Conservation (phyloP, 2,113 vertebrate genomes). For the Anas platyrhynchos region DNA sequence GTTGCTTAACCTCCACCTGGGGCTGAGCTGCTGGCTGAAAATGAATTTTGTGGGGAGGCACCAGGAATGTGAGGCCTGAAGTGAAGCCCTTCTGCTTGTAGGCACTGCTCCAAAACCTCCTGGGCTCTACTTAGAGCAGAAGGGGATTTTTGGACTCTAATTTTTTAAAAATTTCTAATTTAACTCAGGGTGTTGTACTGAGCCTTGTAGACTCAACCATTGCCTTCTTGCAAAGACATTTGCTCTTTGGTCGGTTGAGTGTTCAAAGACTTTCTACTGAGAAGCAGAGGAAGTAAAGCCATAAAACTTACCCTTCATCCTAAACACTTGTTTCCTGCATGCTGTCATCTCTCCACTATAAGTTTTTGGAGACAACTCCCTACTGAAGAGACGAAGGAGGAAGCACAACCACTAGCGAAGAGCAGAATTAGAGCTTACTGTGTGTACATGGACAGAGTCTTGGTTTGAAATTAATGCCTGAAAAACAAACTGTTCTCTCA, state of each 20-base stretch:
- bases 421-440: not conserved
- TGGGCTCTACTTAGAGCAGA: not conserved
- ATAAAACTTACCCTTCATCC: not conserved
- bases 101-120: not conserved
- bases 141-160: not conserved
- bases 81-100: not conserved
- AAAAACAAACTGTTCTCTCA: constrained; percentile 14
- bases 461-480: not conserved
- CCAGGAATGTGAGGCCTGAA: not conserved
- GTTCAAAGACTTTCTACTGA: not conserved
- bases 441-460: not conserved
- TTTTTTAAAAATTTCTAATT: not conserved
- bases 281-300: not conserved
- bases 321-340: not conserved
- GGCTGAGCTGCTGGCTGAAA: not conserved
- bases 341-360: not conserved
- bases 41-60: not conserved
- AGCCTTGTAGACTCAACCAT: not conserved
- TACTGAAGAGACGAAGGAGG: not conserved
- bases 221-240: not conserved
- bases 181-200: not conserved
- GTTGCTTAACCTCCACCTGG: not conserved
- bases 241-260: not conserved
- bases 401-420: not conserved
- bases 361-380: not conserved